Evolutionary conservation across 2,113 vertebrate species (phyloP).

Genomic region (Podilymbus podiceps): DNA sequence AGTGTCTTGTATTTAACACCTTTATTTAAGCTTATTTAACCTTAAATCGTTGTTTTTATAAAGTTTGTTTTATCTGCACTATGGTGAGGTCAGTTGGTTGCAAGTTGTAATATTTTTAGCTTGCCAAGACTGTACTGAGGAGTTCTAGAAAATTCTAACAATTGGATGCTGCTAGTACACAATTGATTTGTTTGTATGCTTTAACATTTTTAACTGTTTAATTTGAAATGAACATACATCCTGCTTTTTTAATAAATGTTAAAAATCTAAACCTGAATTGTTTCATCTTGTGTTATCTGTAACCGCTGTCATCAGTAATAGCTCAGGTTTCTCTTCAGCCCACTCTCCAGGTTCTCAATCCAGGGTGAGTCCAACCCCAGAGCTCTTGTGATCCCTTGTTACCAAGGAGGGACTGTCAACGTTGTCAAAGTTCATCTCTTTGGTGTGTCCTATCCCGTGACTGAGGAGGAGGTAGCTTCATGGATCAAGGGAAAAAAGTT

Average conservation of each 20-base stretch:
- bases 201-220: slow-evolving; percentile 89
- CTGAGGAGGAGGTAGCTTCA: not conserved
- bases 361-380: not conserved
- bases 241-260: slow-evolving; percentile 93
- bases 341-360: not conserved
- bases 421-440: not conserved
- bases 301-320: not conserved
- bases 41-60: slow-evolving; percentile 92
- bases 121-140: slow-evolving; percentile 76
- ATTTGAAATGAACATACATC: slow-evolving; percentile 86
- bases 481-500: not conserved
- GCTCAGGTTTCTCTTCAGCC: not conserved
- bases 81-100: slow-evolving; percentile 79
- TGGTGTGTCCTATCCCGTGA: not conserved
- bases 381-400: not conserved
- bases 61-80: slow-evolving; percentile 84
- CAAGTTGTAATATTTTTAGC: slow-evolving; percentile 81
- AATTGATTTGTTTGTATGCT: slow-evolving; percentile 90
- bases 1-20: slow-evolving; percentile 96
- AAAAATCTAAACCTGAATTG: slow-evolving; percentile 60
- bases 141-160: slow-evolving; percentile 84
- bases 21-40: slow-evolving; percentile 99
- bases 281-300: not conserved
- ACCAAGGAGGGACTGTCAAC: fast-evolving
- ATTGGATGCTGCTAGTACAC: slow-evolving; percentile 94